These are phyloP conservation scores for Pardalotus punctatus DNA, from an alignment of 2,113 vertebrate genomes.

Conservation along the genomic window DNA sequence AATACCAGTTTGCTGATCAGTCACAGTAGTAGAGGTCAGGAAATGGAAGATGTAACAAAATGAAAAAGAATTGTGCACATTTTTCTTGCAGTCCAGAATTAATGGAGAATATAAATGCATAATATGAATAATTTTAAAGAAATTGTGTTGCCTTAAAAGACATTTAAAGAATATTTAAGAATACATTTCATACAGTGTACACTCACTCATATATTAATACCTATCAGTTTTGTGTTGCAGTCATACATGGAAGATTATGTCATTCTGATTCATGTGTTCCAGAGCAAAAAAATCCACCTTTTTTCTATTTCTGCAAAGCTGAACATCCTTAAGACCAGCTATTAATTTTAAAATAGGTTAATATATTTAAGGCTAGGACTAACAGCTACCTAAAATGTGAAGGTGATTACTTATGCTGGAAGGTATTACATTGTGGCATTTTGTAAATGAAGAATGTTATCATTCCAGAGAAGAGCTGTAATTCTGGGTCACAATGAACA, in stretches of 20 bases:
- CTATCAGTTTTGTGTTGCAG: neutral
- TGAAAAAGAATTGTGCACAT: neutral
- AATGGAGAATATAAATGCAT: neutral
- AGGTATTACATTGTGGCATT: neutral
- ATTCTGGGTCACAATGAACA: neutral
- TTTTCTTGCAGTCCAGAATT: neutral
- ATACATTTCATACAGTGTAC: neutral
- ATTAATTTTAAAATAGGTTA: neutral
- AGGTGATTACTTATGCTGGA: neutral
- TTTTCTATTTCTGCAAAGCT: neutral
- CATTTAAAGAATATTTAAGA: neutral
- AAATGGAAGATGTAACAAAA: neutral
- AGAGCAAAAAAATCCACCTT: rapidly evolving
- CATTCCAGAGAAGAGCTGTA: neutral
- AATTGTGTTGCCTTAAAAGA: neutral
- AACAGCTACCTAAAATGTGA: neutral
- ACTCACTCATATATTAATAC: neutral
- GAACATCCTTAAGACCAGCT: neutral
- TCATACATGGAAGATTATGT: neutral
- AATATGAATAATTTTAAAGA: neutral
- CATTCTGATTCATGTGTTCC: neutral
- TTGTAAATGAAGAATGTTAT: neutral
- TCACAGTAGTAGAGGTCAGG: neutral
- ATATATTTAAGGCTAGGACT: neutral
- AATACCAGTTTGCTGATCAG: neutral